Base-by-base conservation (phyloP, 92 coral and sea anemone species). In the Palythoa heliodiscus region DNA sequence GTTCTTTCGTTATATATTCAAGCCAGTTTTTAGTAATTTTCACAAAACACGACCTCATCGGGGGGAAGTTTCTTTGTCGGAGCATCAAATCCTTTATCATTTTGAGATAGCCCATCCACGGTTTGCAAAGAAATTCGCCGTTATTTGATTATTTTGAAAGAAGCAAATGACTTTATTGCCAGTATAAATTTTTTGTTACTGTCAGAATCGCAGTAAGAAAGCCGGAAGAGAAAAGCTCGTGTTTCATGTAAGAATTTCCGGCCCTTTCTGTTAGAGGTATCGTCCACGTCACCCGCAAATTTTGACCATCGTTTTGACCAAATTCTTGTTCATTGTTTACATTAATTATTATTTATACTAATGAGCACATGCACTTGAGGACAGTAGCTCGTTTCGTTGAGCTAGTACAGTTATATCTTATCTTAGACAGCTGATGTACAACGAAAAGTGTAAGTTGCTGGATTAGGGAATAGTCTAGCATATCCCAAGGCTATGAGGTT, bases 221-320 rank as follows among this genome's bases (percentile, higher is more conserved):
- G 15, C 68, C 68, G 48, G 64, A 54, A 76, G 37, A 75, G n/a
- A 75, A 22, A 1, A 24, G 43, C 29, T 53, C 22, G 40, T 1
- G 64, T 53, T 76, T 22, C 67, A 25, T 19, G 81, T 24, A 15
- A 15, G n/a, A 76, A 17, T 54, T 76, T 54, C 81, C 66, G 50
- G 19, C 25, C 29, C 29, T 16, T 23, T 76, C 12, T 43, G 61
- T 17, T 76, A 29, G 9, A 17, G 48, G 10, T 23, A 22, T 52
- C 61, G 64, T 23, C 61, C 57, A 71, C 75, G 43, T 63, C 69
- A 75, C 52, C 80, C 80, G 80, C 80, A 75, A 75, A 22, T 75
- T 75, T 52, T 24, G 43, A 24, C 63, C 20, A 6, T n/a, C 35
- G 29, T 48, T 50, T 50, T 22, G 47, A 23, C 55, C n/a, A 7